Conservation (phyloP, 2,888 invertebrate genomes). For the Ochropleura plecta region DNA sequence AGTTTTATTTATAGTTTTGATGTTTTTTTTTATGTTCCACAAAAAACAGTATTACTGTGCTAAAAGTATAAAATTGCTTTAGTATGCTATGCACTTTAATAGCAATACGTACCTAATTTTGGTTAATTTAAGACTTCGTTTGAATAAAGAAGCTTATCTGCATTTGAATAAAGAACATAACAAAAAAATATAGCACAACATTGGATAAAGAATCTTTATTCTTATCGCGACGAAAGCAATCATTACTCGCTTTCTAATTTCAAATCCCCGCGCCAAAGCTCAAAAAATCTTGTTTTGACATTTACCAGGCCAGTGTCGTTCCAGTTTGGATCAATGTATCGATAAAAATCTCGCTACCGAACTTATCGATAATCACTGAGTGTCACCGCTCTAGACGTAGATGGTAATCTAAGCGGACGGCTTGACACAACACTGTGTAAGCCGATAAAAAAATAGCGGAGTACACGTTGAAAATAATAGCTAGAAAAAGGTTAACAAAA, state of each 20-base stretch:
- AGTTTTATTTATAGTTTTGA: neutral
- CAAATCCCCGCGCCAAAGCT: conserved; percentile 33
- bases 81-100: neutral
- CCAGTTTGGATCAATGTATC: conserved; percentile 71
- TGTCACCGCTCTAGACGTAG: conserved; percentile 82
- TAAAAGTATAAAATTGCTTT: neutral
- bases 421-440: conserved; percentile 71
- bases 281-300: conserved; percentile 65
- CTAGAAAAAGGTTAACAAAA: conserved; percentile 58
- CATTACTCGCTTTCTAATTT: conserved; percentile 59
- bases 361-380: conserved; percentile 78
- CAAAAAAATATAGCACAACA: neutral
- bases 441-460: conserved; percentile 67
- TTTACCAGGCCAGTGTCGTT: conserved; percentile 57
- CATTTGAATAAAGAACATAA: neutral
- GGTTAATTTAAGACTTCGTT: neutral
- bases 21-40: neutral
- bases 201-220: neutral
- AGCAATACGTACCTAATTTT: neutral
- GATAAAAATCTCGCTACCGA: conserved; percentile 74
- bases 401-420: conserved; percentile 73
- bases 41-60: neutral
- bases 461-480: conserved; percentile 65
- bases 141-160: neutral
- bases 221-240: conserved; percentile 13